phyloP scores from a whole-genome alignment of 1,140 invertebrate species.

The Bombus confusus region DNA sequence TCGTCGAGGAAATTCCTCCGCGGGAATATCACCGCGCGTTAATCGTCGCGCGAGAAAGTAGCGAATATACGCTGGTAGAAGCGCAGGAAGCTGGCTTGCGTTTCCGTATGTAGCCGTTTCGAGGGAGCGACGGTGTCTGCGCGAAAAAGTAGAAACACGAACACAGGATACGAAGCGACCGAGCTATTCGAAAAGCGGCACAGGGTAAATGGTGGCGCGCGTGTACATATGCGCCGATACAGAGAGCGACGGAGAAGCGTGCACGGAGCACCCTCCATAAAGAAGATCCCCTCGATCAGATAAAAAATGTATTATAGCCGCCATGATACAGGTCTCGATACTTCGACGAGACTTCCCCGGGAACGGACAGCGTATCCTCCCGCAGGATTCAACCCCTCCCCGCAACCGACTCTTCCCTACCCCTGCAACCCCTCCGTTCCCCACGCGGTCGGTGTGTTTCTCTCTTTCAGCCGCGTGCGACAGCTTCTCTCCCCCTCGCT shows the following conservation, averaged over 20 bases:
- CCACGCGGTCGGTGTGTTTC: constrained; percentile 1
- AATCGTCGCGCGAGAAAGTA: neutral
- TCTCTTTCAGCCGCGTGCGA: constrained; percentile 14
- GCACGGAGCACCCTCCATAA: constrained; percentile 79
- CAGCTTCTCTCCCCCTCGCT: constrained; percentile 39
- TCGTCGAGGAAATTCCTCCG: neutral
- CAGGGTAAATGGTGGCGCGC: constrained; percentile 27
- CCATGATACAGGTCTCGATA: constrained; percentile 82
- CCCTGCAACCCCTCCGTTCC: neutral
- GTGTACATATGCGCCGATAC: constrained; percentile 51
- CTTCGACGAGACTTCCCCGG: constrained; percentile 71
- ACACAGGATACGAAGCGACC: neutral
- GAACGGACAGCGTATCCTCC: constrained; percentile 68
- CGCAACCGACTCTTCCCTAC: neutral
- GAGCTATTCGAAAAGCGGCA: neutral
- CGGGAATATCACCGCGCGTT: neutral
- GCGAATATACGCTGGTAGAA: neutral
- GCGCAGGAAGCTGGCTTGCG: neutral
- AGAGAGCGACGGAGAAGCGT: constrained; percentile 53
- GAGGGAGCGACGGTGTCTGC: too few species aligned
- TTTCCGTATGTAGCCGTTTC: too few species aligned
- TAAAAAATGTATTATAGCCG: constrained; percentile 83
- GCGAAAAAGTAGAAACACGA: constrained; percentile 12
- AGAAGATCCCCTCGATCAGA: constrained; percentile 83
- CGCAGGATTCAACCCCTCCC: constrained; percentile 49